Evolutionary conservation across 2,888 invertebrate genomes (phyloP).

Genomic region (Branchipolynoe longqiensis): DNA sequence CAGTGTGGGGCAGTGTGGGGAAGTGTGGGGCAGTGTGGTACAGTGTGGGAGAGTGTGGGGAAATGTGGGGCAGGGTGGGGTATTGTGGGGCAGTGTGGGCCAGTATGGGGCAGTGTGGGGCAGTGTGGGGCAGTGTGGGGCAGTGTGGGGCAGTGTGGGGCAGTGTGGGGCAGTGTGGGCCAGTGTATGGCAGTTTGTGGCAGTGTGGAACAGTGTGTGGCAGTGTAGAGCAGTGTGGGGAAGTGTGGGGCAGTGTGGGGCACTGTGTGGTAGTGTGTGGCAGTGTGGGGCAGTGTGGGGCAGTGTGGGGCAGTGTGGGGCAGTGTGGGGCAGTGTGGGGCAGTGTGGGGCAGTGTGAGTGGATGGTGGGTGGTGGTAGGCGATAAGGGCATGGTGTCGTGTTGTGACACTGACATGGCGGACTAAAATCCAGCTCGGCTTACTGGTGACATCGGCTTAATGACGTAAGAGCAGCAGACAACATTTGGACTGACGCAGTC

Average conservation of each 20-base stretch:
- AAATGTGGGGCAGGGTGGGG: too few species aligned
- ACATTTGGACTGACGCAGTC: too few species aligned
- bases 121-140: background rate
- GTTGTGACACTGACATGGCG: too few species aligned
- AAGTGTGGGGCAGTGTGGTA: too few species aligned
- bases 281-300: background rate
- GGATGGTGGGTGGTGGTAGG: background rate
- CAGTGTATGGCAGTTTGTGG: background rate
- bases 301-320: background rate
- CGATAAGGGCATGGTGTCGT: background rate
- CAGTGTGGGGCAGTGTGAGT: background rate
- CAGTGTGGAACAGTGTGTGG: background rate
- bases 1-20: too few species aligned
- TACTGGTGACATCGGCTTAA: too few species aligned
- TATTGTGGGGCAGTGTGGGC: too few species aligned
- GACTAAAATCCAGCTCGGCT: too few species aligned
- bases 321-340: background rate
- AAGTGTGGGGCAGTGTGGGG: background rate
- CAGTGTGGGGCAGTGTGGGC: slow-evolving; percentile 10
- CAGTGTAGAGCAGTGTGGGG: background rate
- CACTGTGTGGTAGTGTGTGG: background rate
- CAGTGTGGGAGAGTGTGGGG: too few species aligned
- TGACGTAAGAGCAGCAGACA: too few species aligned
- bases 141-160: background rate
- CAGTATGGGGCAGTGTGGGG: background rate